Evolutionary conservation across 2,888 invertebrate species (phyloP).

Genomic region (Nycteola revayana): DNA sequence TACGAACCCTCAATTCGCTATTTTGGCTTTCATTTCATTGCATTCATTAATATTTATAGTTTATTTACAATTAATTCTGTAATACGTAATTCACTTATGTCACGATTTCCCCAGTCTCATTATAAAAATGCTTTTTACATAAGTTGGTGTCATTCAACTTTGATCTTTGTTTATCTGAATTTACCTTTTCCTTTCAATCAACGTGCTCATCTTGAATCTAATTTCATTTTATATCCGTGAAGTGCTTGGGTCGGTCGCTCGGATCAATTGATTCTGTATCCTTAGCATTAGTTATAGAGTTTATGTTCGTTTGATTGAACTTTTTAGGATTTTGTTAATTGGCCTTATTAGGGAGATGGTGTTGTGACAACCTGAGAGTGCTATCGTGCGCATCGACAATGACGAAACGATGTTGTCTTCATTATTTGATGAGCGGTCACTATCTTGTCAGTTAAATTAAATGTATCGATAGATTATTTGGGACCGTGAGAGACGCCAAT

Average conservation of each 20-base stretch:
- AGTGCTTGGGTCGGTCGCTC: slow-evolving; percentile 37
- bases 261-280: slow-evolving; percentile 39
- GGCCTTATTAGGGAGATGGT: slow-evolving; percentile 80
- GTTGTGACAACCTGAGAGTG: slow-evolving; percentile 81
- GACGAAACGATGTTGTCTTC: slow-evolving; percentile 82
- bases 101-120: slow-evolving; percentile 58
- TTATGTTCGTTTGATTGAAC: slow-evolving; percentile 48
- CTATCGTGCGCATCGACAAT: slow-evolving; percentile 81
- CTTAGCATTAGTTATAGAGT: slow-evolving; percentile 51
- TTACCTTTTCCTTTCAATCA: slow-evolving; percentile 73
- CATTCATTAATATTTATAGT: slow-evolving; percentile 32
- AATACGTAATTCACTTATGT: slow-evolving; percentile 57
- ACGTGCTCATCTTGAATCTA: slow-evolving; percentile 53
- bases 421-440: slow-evolving; percentile 81
- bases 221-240: slow-evolving; percentile 48
- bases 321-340: slow-evolving; percentile 72
- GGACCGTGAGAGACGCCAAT: slow-evolving; percentile 75
- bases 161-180: slow-evolving; percentile 68
- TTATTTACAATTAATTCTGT: slow-evolving; percentile 46
- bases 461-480: slow-evolving; percentile 81
- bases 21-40: slow-evolving; percentile 22
- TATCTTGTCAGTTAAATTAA: slow-evolving; percentile 81
- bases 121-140: slow-evolving; percentile 55
- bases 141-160: slow-evolving; percentile 72
- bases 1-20: slow-evolving; percentile 6